Conservation (phyloP, 2,888 invertebrate species). For the Andrena flavipes region DNA sequence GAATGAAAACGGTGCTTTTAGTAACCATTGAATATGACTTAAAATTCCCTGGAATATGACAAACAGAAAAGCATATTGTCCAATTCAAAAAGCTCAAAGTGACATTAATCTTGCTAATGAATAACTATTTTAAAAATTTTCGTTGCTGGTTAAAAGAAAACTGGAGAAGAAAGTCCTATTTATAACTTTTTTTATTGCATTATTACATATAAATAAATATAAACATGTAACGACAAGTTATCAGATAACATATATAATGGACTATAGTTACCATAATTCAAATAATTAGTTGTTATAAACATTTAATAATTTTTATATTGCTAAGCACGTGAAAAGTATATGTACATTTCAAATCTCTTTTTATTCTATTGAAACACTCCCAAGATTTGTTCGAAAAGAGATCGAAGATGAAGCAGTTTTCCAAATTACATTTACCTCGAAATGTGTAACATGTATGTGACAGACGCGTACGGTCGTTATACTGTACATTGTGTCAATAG, state of each 20-base stretch:
- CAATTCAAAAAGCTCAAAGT: no score
- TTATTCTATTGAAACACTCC: background rate
- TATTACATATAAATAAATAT: no score
- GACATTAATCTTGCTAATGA: no score
- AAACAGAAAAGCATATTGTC: no score
- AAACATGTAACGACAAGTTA: background rate
- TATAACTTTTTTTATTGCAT: no score
- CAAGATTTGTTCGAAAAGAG: background rate
- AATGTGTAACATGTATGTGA: background rate
- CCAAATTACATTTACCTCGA: conserved; percentile 33
- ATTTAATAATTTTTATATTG: background rate
- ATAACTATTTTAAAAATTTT: no score
- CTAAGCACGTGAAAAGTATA: background rate
- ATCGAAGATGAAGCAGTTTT: conserved; percentile 1
- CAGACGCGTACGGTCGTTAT: background rate
- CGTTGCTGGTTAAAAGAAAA: no score
- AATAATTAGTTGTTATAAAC: background rate
- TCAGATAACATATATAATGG: background rate
- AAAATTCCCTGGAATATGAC: no score
- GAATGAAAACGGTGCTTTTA: no score
- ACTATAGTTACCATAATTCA: background rate
- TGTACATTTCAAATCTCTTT: background rate
- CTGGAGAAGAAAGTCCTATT: no score
- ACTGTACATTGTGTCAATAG: conserved; percentile 4
- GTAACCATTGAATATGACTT: no score